Evolutionary conservation across 2,797 vertebrate genomes (phyloP).

Genomic region (Geotria australis): DNA sequence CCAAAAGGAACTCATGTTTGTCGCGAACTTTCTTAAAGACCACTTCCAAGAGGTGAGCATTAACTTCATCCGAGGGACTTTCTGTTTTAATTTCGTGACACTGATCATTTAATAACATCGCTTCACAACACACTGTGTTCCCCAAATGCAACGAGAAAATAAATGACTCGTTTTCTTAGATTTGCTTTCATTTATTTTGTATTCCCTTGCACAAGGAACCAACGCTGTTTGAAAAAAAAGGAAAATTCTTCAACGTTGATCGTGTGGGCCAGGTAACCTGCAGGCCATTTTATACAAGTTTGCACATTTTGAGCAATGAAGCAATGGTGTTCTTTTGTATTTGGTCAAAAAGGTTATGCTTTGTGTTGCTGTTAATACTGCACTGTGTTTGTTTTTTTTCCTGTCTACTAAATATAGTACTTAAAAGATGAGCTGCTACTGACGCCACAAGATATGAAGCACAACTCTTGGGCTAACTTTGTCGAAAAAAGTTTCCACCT

Average conservation of each 20-base stretch:
- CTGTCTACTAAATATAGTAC: conserved; percentile 18
- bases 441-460: conserved; percentile 64
- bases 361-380: background rate
- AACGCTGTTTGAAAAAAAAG: conserved; percentile 80
- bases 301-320: background rate
- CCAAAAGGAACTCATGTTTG: conserved; percentile 88
- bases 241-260: conserved; percentile 93
- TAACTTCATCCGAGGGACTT: background rate
- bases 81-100: too few relatives aligned
- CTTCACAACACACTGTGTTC: too few relatives aligned
- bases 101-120: too few relatives aligned
- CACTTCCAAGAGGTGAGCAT: conserved; percentile 71
- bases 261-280: conserved; percentile 64
- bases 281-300: too few relatives aligned
- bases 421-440: conserved; percentile 84
- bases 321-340: background rate
- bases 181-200: background rate
- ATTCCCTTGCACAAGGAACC: background rate
- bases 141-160: too few relatives aligned
- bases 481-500: conserved; percentile 44
- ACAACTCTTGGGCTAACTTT: conserved; percentile 84
- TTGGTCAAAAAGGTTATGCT: background rate
- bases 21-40: conserved; percentile 86
- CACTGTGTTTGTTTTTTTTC: conserved; percentile 1
- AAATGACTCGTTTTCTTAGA: background rate